phyloP scores from a whole-genome alignment of 2,113 vertebrate species.

The Engystomops pustulosus region DNA sequence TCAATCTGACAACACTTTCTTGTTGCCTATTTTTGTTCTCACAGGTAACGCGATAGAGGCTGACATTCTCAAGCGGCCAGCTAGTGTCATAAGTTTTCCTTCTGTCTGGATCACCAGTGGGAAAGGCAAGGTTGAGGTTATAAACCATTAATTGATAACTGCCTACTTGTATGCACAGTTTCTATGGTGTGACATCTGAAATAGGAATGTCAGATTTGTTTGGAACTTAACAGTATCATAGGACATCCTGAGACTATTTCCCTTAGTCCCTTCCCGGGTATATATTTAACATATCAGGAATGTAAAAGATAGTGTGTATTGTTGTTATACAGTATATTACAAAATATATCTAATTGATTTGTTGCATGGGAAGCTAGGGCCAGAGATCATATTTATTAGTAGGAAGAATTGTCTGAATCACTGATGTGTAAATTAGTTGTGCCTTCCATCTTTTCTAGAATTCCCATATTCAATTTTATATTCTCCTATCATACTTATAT shows the following conservation, averaged over 20 bases:
- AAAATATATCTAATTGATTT: neutral
- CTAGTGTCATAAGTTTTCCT: conserved; percentile 28
- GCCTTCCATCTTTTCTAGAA: no score
- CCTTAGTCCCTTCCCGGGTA: neutral
- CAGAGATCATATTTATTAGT: neutral
- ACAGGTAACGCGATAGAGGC: conserved; percentile 36
- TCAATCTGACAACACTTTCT: conserved; percentile 21
- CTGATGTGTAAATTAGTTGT: neutral
- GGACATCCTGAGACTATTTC: conserved; percentile 31
- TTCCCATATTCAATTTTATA: no score
- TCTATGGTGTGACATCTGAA: neutral
- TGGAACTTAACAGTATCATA: conserved; percentile 4
- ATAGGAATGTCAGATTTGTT: neutral
- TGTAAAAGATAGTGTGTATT: neutral
- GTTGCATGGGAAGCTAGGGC: neutral
- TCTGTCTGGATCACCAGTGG: neutral
- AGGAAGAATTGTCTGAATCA: neutral
- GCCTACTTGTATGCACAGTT: neutral
- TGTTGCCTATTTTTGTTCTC: conserved; percentile 34
- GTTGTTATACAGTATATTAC: neutral
- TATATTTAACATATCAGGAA: neutral
- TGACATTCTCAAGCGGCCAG: conserved; percentile 20
- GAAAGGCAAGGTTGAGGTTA: conserved; percentile 15
- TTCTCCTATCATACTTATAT: no score
- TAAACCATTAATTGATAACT: conserved; percentile 26